Conservation (phyloP, 2,797 vertebrate species). For the Acridotheres tristis region DNA sequence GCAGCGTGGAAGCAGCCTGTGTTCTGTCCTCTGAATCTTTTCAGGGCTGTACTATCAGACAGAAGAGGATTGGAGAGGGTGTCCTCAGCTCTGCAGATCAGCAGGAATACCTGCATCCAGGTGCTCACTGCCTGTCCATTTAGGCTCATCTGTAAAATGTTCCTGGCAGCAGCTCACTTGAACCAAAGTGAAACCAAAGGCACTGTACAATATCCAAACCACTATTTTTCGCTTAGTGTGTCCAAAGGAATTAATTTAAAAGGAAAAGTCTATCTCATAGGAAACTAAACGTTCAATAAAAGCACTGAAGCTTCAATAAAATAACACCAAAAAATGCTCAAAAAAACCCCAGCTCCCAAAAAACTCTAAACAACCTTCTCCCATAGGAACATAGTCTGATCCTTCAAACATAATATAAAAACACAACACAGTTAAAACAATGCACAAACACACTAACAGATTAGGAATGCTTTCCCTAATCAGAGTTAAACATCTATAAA, state of each 20-base stretch:
- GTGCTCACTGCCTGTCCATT: neutral
- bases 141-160: neutral
- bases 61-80: neutral
- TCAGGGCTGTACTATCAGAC: neutral
- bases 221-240: fast-evolving
- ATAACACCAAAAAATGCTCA: neutral
- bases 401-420: neutral
- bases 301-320: neutral
- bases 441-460: neutral
- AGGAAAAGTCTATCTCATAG: neutral
- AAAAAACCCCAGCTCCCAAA: neutral
- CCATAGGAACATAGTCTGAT: neutral
- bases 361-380: neutral
- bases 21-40: neutral
- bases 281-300: neutral
- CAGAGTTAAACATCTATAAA: neutral
- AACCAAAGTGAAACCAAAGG: neutral
- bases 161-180: neutral
- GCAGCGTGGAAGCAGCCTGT: neutral
- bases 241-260: neutral
- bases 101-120: neutral
- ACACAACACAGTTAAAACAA: neutral
- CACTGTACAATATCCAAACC: neutral
- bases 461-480: neutral
- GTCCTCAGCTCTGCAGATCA: neutral